Conservation (phyloP, 2,113 vertebrate genomes). For the Caranx melampygus region DNA sequence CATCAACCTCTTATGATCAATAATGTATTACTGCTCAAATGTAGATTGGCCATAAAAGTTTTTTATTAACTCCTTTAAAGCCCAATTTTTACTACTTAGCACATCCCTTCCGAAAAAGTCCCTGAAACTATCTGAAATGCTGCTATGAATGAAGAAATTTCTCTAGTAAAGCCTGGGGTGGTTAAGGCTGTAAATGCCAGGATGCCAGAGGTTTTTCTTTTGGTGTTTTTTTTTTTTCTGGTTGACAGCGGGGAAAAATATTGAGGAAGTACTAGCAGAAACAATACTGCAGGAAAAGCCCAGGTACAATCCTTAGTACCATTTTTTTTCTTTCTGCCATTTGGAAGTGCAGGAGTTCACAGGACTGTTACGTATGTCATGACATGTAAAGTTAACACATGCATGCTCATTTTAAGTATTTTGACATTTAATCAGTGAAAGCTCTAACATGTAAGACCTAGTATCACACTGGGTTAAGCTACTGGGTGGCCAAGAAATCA, state of each 20-base stretch:
- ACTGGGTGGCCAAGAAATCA: background rate
- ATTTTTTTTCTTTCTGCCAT: slow-evolving; percentile 25
- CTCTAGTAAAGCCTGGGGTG: background rate
- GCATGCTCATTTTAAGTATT: background rate
- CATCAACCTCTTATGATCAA: background rate
- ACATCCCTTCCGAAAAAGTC: background rate
- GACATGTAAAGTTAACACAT: background rate
- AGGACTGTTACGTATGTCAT: background rate
- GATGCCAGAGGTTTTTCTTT: slow-evolving; percentile 25
- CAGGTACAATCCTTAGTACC: slow-evolving; percentile 15
- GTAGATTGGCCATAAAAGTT: background rate
- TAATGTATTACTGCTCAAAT: background rate
- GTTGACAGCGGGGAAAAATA: slow-evolving; percentile 48
- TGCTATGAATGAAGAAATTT: slow-evolving; percentile 15
- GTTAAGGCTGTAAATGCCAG: slow-evolving; percentile 33
- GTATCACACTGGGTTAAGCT: background rate
- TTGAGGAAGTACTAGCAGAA: slow-evolving; percentile 50
- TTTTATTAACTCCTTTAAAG: background rate
- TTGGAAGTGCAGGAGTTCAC: slow-evolving; percentile 4
- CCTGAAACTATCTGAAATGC: background rate
- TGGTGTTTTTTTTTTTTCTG: slow-evolving; percentile 2
- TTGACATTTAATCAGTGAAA: background rate
- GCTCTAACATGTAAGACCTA: background rate
- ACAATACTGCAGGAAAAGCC: slow-evolving; percentile 62
- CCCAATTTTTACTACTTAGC: background rate